phyloP scores from a whole-genome alignment of 2,888 invertebrate genomes.

The Thalpophila matura region DNA sequence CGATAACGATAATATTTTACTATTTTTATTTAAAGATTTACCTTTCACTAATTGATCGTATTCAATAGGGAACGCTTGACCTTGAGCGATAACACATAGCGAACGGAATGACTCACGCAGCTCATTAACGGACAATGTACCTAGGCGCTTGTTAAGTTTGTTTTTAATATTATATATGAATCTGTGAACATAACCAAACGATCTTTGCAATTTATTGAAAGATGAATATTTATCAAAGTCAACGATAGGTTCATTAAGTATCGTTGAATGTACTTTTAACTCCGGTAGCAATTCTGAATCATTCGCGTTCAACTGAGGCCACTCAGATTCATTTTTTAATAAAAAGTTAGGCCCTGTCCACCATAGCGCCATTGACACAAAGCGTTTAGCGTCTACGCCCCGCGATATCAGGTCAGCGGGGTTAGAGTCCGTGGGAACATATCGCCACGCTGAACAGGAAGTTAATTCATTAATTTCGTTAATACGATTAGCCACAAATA shows the following conservation, averaged over 20 bases:
- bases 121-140: slow-evolving; percentile 41
- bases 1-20: slow-evolving; percentile 48
- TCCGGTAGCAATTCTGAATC: slow-evolving; percentile 27
- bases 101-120: slow-evolving; percentile 41
- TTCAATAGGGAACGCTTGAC: slow-evolving; percentile 39
- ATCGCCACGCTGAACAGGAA: slow-evolving; percentile 40
- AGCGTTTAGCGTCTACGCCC: slow-evolving; percentile 32
- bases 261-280: slow-evolving; percentile 26
- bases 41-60: slow-evolving; percentile 22
- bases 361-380: slow-evolving; percentile 23
- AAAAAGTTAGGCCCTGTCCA: slow-evolving; percentile 53
- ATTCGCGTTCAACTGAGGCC: slow-evolving; percentile 36
- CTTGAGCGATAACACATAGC: slow-evolving; percentile 38
- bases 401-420: slow-evolving; percentile 59
- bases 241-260: slow-evolving; percentile 19
- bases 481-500: slow-evolving; percentile 59
- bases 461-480: slow-evolving; percentile 52
- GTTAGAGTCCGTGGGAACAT: slow-evolving; percentile 54
- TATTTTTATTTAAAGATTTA: slow-evolving; percentile 36
- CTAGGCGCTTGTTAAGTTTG: slow-evolving; percentile 20
- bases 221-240: slow-evolving; percentile 42
- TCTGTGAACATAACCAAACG: slow-evolving; percentile 44
- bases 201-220: slow-evolving; percentile 38
- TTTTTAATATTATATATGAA: slow-evolving; percentile 48
- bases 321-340: slow-evolving; percentile 29